phyloP scores from a whole-genome alignment of 2,113 vertebrate genomes.

The Microcebus griseorufus region DNA sequence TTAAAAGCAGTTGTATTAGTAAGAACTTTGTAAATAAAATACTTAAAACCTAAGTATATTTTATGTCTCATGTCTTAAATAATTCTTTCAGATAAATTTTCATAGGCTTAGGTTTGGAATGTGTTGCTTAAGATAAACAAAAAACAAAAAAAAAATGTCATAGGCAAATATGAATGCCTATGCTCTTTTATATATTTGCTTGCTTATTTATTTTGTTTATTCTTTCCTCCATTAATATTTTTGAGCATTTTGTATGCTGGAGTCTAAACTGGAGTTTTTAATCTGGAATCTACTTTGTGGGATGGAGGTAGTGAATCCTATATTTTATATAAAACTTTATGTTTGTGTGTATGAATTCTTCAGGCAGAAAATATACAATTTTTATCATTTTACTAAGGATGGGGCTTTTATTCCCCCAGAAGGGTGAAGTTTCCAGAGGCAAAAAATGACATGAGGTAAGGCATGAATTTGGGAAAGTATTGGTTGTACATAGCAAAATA shows the following conservation, averaged over 20 bases:
- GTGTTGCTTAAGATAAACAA: too few relatives aligned
- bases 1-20: conserved; percentile 77
- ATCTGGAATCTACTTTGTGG: neutral
- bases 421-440: neutral
- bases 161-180: neutral
- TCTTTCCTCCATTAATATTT: neutral
- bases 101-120: neutral
- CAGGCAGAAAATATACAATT: neutral
- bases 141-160: neutral
- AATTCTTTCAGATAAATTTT: conserved; percentile 48
- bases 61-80: conserved; percentile 56
- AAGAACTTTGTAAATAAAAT: conserved; percentile 88
- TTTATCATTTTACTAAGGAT: conserved; percentile 22
- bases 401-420: neutral
- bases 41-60: conserved; percentile 69
- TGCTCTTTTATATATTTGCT: neutral
- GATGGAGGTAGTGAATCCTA: neutral
- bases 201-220: conserved; percentile 1
- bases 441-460: neutral
- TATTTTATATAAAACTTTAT: conserved; percentile 15
- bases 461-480: neutral
- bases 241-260: neutral
- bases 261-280: neutral
- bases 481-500: neutral
- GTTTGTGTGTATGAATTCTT: neutral